These are phyloP conservation scores for Thalpophila matura DNA, from an alignment of 2,888 invertebrate genomes.

Conservation along the genomic window DNA sequence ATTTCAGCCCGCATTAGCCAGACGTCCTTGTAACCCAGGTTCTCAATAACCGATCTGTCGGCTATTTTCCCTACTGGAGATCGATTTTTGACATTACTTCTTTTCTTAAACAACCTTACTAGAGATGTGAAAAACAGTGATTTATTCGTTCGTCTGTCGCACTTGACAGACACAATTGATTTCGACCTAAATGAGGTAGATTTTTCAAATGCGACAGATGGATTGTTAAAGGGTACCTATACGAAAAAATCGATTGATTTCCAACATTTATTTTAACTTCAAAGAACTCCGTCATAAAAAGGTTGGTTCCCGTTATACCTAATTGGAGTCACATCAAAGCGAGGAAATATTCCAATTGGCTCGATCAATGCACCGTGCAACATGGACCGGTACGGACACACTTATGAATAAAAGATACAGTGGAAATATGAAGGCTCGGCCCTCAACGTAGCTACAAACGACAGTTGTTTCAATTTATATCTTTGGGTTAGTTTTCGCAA, in stretches of 20 bases:
- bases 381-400: neutral
- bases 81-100: too few relatives aligned
- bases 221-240: too few relatives aligned
- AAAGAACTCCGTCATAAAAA: conserved; percentile 14
- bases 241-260: conserved; percentile 7
- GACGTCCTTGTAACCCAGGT: too few relatives aligned
- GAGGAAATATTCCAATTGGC: conserved; percentile 26
- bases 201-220: too few relatives aligned
- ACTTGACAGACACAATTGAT: too few relatives aligned
- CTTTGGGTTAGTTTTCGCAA: conserved; percentile 14
- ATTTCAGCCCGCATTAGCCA: too few relatives aligned
- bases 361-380: conserved; percentile 32
- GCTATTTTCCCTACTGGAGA: too few relatives aligned
- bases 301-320: neutral
- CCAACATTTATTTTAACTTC: conserved; percentile 7
- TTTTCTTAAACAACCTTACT: too few relatives aligned
- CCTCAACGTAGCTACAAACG: conserved; percentile 24
- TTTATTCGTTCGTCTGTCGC: too few relatives aligned
- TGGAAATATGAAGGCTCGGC: conserved; percentile 36
- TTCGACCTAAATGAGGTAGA: too few relatives aligned
- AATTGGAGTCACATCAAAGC: conserved; percentile 30
- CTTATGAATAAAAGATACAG: conserved; percentile 52
- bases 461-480: conserved; percentile 36
- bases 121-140: too few relatives aligned
- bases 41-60: too few relatives aligned